These are phyloP conservation scores for Dicrostonyx torquatus DNA, from an alignment of 2,797 vertebrate genomes.

Conservation along the genomic window DNA sequence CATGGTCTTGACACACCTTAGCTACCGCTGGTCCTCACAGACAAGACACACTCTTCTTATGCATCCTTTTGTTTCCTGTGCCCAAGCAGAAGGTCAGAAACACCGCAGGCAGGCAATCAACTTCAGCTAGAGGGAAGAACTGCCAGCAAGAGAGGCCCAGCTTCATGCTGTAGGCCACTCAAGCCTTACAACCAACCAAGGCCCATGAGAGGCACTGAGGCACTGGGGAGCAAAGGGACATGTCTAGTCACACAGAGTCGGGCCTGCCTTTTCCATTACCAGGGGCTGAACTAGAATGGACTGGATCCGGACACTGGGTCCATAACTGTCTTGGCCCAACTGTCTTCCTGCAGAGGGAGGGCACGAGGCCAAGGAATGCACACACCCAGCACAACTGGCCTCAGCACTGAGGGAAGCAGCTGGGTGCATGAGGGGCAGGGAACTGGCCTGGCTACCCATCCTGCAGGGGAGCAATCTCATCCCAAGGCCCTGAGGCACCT, in stretches of 20 bases:
- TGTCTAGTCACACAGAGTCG: neutral
- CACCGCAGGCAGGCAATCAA: neutral
- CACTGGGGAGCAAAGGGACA: neutral
- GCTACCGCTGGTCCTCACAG: neutral
- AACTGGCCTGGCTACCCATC: neutral
- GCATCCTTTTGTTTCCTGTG: neutral
- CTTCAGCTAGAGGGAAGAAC: neutral
- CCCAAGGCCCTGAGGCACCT: constrained; percentile 30
- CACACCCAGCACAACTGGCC: neutral
- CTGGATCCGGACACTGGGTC: neutral
- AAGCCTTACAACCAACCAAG: neutral
- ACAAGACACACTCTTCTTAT: neutral
- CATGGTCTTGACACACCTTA: neutral
- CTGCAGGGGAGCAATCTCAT: neutral
- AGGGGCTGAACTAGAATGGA: neutral
- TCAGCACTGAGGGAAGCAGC: neutral
- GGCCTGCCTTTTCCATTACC: neutral
- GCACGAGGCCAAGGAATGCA: neutral
- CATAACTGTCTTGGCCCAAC: neutral
- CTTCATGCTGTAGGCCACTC: fast-evolving
- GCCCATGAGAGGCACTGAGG: neutral
- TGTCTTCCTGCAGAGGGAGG: neutral
- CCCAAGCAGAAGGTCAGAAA: neutral
- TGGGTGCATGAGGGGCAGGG: neutral
- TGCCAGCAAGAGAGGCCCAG: neutral